Evolutionary conservation across 2,797 vertebrate species (phyloP), one percentile per base, ranked within the genome.

Genomic region (Sebastiscus albofasciatus): DNA sequence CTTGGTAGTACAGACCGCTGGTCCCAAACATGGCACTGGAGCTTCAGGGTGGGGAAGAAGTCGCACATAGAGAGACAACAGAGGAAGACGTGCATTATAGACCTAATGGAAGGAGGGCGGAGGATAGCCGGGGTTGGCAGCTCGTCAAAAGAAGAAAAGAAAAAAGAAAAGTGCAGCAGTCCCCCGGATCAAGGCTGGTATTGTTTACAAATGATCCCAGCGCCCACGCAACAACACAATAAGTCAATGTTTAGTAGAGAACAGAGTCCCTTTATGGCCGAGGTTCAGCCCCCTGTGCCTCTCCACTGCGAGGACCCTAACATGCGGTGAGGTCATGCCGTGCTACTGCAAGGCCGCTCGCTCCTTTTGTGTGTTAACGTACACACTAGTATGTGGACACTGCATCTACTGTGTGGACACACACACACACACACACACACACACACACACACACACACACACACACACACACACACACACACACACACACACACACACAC

Each of bases 161-260:
- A 27, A 6, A 81, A 46, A 70, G 59, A 64, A 71, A 80, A 84
- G 54, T 54, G 52, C 77, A 83, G 81, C 84, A 87, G 73, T 75
- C 69, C 75, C 46, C 46, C 70, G 77, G 72, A 95, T 94, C 91
- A 95, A 94, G 86, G 87, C 90, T 74, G 81, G 81, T 85, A 94
- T 95, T 95, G 95, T 96, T 94, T 93, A 94, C 91, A 92, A 92
- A 93, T 91, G 86, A 93, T 94, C 84, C 92, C 59, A 61, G 82
- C 46, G 27, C 91, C 90, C 83, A 93, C 87, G 77, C 88, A 91
- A 86, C 87, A 89, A 92, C 82, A 95, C 93, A 95, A 93, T 92
- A 93, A 90, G 90, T 90, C 89, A 93, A 95, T 92, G 91, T 93
- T 91, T 88, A 61, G 75, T 74, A 29, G 77, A 90, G 91, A 95